Evolutionary conservation across 1,140 invertebrate species (phyloP), one percentile per base, ranked within the genome.

Genomic region (Drosophila dunni): DNA sequence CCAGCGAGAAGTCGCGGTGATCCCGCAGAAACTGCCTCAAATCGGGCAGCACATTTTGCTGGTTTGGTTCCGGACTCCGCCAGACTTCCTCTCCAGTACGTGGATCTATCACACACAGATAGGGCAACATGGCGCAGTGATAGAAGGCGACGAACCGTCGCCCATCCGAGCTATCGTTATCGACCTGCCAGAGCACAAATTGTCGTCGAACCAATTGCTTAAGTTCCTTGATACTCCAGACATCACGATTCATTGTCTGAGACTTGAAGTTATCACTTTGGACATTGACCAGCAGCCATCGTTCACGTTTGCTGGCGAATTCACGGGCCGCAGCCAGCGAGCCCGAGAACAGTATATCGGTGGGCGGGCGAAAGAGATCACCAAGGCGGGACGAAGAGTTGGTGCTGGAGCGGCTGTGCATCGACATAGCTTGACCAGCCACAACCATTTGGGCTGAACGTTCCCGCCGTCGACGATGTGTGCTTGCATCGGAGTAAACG

Each of bases 101-200:
- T 20, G 96, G 96, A 93, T 97, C 96, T 61, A 97, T 93, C 8
- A 97, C 93, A 69, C 95, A 95, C 66, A 97, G 92, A 84, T 96
- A 96, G 3, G 96, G 96, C 88, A 94, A 96, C n/a, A 93, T 81
- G 6, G 84, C 84, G 17, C 96, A 94, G 29, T 94, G 94, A 85
- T 97, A 97, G 88, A 97, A 96, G 72, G 95, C 94, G 62, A 94
- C 94, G 78, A 95, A 96, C 17, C 95, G 93, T 17, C 93, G 93
- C 8, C 96, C 96, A 75, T 97, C 96, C 7, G 93, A 93, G 65
- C 95, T 94, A 84, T 95, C 95, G 61, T 94, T 94, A 76, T 96
- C 95, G 29, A 96, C 94, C 94, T 97, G 96, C 96, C 96, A 97
- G 72, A 97, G 94, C n/a, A 96, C 92, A 90, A 97, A 97, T 92